phyloP scores from a whole-genome alignment of 2,888 invertebrate genomes.

The Drosophila mimetica region DNA sequence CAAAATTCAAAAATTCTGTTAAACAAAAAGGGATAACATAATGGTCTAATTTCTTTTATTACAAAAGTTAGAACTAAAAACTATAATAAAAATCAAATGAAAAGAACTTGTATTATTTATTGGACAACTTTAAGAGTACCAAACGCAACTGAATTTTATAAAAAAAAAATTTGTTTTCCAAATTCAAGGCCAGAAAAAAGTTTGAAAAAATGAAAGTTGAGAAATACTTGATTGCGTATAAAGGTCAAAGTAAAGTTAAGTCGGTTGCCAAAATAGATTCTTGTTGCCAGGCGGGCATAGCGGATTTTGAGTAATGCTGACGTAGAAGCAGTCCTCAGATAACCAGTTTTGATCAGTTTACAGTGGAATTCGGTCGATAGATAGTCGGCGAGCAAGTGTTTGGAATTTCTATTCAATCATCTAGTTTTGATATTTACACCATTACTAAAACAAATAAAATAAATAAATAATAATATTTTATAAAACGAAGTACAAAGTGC shows the following conservation, averaged over 20 bases:
- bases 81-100: too few species aligned
- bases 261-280: not conserved
- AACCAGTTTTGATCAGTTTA: constrained; percentile 28
- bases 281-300: constrained; percentile 18
- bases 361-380: constrained; percentile 6
- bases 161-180: too few species aligned
- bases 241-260: not conserved
- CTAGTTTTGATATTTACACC: not conserved
- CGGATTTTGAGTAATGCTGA: constrained; percentile 4
- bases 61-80: too few species aligned
- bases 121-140: too few species aligned
- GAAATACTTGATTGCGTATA: too few species aligned
- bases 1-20: not conserved
- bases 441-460: not conserved
- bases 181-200: too few species aligned
- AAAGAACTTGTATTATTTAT: too few species aligned
- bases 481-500: not conserved
- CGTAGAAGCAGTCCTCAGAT: constrained; percentile 17
- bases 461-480: not conserved
- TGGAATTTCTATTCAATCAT: not conserved
- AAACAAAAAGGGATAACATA: not conserved
- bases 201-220: too few species aligned
- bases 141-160: too few species aligned
- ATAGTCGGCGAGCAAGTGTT: not conserved
- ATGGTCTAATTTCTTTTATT: not conserved